Evolutionary conservation across 2,797 vertebrate species (phyloP).

Genomic region (Margarornis squamiger): DNA sequence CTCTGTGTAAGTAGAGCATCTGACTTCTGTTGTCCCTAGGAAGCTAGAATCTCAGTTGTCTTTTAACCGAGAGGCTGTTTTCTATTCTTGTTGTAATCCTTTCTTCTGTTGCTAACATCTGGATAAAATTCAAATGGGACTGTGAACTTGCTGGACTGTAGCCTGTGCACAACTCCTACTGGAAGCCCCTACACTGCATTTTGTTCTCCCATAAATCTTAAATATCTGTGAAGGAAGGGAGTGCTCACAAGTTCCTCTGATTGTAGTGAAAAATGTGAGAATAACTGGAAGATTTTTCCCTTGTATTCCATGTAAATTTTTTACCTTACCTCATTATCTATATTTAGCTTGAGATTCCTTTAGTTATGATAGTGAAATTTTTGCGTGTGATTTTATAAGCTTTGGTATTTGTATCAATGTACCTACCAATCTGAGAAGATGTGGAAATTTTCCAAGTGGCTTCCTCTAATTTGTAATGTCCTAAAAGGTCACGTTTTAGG

Average conservation of each 20-base stretch:
- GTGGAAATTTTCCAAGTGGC: background rate
- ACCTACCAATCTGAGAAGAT: background rate
- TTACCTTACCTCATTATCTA: background rate
- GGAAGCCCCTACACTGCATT: slow-evolving; percentile 17
- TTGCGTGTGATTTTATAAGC: background rate
- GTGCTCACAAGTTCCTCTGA: background rate
- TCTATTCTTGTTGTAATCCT: slow-evolving; percentile 30
- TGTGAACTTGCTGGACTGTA: slow-evolving; percentile 34
- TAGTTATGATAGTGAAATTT: background rate
- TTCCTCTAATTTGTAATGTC: background rate
- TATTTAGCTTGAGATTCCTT: background rate
- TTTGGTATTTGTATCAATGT: background rate
- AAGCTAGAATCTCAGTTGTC: slow-evolving; percentile 44
- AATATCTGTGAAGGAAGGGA: background rate
- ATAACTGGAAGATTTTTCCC: background rate
- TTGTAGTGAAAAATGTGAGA: background rate
- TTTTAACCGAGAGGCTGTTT: slow-evolving; percentile 42
- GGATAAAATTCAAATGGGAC: slow-evolving; percentile 48
- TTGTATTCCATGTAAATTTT: background rate
- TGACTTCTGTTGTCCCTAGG: slow-evolving; percentile 59
- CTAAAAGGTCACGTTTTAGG: background rate
- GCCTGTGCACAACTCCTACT: slow-evolving; percentile 28
- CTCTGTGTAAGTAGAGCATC: slow-evolving; percentile 55
- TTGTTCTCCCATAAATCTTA: background rate
- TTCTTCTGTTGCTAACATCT: slow-evolving; percentile 48